phyloP scores from a whole-genome alignment of 2,888 invertebrate genomes.

The Lochmaea crataegi region DNA sequence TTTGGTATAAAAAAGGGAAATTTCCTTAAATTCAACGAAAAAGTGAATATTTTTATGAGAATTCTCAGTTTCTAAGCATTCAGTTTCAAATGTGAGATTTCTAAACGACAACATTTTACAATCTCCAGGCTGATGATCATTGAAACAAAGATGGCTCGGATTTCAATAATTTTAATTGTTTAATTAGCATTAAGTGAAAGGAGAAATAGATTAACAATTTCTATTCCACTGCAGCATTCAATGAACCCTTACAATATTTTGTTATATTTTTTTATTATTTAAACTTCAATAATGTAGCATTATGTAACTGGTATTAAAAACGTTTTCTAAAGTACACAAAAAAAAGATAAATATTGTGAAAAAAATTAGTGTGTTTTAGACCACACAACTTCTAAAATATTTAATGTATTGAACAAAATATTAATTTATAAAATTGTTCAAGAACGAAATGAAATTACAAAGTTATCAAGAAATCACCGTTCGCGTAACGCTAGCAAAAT shows the following conservation, averaged over 20 bases:
- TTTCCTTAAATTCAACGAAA: no score
- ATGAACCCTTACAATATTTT: neutral
- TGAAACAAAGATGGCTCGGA: constrained; percentile 18
- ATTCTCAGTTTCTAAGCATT: no score
- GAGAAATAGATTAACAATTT: neutral
- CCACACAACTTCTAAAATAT: no score
- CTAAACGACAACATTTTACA: neutral
- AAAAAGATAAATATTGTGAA: neutral
- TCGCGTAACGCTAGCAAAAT: no score
- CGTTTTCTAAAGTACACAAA: neutral
- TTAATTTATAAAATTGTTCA: no score
- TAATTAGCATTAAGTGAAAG: neutral
- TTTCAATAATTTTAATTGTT: neutral
- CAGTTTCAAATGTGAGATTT: neutral
- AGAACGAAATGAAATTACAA: no score
- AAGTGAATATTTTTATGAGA: no score
- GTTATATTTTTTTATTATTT: neutral
- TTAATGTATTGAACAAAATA: no score
- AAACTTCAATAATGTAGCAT: neutral
- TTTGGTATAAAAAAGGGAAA: no score
- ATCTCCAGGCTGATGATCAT: neutral
- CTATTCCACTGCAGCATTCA: neutral
- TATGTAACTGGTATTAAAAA: neutral
- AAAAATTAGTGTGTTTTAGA: no score
- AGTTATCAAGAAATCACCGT: no score